Base-by-base conservation (phyloP, 1,140 invertebrate genomes). In the Bombus vancouverensis region DNA sequence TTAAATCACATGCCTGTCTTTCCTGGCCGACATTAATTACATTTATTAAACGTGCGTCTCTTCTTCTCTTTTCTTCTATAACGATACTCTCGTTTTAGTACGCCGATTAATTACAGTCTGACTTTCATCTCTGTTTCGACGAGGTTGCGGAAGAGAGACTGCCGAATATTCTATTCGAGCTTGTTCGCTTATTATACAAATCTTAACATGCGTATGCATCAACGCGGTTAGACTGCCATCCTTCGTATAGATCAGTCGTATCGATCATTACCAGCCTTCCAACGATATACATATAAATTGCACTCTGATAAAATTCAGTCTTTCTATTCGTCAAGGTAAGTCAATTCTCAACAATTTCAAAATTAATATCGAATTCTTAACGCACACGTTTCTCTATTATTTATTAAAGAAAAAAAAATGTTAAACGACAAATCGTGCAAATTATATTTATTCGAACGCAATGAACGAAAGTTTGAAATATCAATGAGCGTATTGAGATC, bases 71-170 rank as follows among this genome's bases (percentile, higher is more conserved):
- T 44, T 34, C 18, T 25, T 42, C 8, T 66, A 81, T 18, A 87
- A 80, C 73, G 85, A 72, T 37, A 79, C 53, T 87, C 70, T 13
- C 22, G 34, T 86, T 71, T 85, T 62, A 86, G 75, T 85, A 79
- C n/a, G 80, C 82, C 77, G 87, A 90, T 92, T 88, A 89, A 89
- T 83, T 92, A 93, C 79, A 82, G 88, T 91, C 88, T 91, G 92
- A 94, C 93, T 94, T 94, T 94, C 93, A 94, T 94, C 88, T 92
- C 91, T 93, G 93, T 94, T 94, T 93, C 92, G 90, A 94, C 91
- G 94, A 94, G 94, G 94, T 93, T 91, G 79, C 90, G 39, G 57
- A 78, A 88, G 68, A 66, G 66, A 74, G 70, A 71, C 57, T 71
- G 73, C 44, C 83, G 65, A 65, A 71, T 78, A 70, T 75, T 25